Base-by-base conservation (phyloP, 2,797 vertebrate species). In the Oceanodroma leucorhoa region DNA sequence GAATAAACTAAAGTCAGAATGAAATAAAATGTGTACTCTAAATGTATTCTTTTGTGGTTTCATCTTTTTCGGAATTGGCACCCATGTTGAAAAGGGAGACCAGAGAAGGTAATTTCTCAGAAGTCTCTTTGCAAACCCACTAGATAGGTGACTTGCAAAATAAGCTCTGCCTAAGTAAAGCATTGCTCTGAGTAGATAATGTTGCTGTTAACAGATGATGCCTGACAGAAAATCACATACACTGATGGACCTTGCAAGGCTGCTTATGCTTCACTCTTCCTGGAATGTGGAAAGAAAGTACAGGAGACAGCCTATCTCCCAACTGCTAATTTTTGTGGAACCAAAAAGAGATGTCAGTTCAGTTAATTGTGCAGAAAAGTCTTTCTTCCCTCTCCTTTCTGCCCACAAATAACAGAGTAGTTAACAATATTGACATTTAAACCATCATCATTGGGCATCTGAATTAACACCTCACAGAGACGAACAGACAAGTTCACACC, bases 371-470 rank as follows among this genome's bases (percentile, higher is more conserved):
- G 81, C 88, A 89, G 73, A 80, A 77, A 24, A 88, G 14, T 34
- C 77, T 84, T 72, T 88, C 86, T 90, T 84, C 73, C 64, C 48
- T 89, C 73, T 95, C 69, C 46, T 90, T 93, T 86, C 78, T 92
- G 48, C 36, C 71, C 40, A 77, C 53, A 83, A 95, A 83, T 76
- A 95, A 94, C 77, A 95, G 90, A 93, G 77, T 87, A 93, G 83
- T 85, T 92, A 96, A 94, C 84, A 95, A 96, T 97, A 96, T 96
- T 95, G 95, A 95, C 94, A 95, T 92, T 96, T 94, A 96, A 95
- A 89, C 84, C 87, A 86, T 94, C 94, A 92, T 94, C 87, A 83
- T 3, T 23, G 84, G 91, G 87, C 89, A 95, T 83, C 94, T 91
- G 93, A 97, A 96, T 94, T 97, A 96, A 96, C 93, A 97, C 83